These are phyloP conservation scores for Caenorhabditis japonica DNA, from an alignment of 2,888 invertebrate genomes.

Conservation along the genomic window DNA sequence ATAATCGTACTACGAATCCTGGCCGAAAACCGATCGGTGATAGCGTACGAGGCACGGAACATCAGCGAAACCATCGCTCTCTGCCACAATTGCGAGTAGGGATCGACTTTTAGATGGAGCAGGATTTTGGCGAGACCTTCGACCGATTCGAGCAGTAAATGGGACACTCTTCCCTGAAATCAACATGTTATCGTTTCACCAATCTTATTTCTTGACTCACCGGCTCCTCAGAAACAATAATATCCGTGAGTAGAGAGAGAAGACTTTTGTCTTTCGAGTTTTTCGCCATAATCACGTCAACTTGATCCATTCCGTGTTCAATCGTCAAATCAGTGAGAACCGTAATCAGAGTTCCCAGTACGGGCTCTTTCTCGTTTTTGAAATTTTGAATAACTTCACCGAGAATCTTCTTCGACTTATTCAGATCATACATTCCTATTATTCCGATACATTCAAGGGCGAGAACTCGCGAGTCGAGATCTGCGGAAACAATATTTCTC, in stretches of 20 bases:
- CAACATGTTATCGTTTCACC: not conserved
- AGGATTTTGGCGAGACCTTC: constrained; percentile 21
- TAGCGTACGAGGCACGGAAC: constrained; percentile 15
- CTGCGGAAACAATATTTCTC: not conserved
- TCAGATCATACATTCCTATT: constrained; percentile 15
- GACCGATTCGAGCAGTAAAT: constrained; percentile 8
- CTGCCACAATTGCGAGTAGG: constrained; percentile 4
- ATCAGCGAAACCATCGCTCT: constrained; percentile 14
- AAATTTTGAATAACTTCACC: not conserved
- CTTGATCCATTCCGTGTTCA: constrained; percentile 1
- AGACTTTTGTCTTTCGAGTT: not conserved
- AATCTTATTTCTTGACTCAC: not conserved
- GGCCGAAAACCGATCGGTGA: not conserved
- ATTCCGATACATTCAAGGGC: constrained; percentile 36
- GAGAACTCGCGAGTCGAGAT: constrained; percentile 6
- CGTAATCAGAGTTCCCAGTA: not conserved
- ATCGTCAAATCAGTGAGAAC: constrained; percentile 8
- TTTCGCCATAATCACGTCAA: not conserved
- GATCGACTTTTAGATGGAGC: constrained; percentile 8
- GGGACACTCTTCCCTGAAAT: constrained; percentile 1
- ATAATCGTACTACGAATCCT: constrained; percentile 31
- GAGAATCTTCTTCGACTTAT: not conserved
- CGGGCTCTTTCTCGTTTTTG: not conserved
- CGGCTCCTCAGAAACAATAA: not conserved
- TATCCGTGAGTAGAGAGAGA: constrained; percentile 1